Evolutionary conservation across 1,140 invertebrate genomes (phyloP), one percentile per base, ranked within the genome.

Genomic region (Pectinophora gossypiella): DNA sequence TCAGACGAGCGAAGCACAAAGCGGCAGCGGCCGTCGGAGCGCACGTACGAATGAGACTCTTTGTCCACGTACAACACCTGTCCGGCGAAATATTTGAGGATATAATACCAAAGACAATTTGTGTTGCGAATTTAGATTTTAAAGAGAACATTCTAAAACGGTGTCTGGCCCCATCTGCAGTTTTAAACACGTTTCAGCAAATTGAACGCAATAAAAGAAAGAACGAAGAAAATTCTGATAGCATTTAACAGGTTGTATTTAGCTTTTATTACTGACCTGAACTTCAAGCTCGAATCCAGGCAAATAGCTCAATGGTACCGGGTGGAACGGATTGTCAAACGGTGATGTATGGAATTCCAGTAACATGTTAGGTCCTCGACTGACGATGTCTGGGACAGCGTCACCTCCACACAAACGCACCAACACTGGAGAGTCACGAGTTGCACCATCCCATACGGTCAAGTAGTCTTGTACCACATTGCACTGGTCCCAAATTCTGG

Each of bases 381-480:
- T 94, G 60, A 95, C 90, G 54, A 96, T 94, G 75, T 95, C 93
- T 9, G 94, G 94, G 3, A 96, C 92, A 1, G 90, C 91, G 68
- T 95, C 94, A 2, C 94, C 94, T n/a, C 94, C 95, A 74, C 95
- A 96, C 44, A 96, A 88, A 54, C 94, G 89, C 3, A 95, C 92
- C 21, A 96, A 81, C 5, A 95, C 91, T 1, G 94, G 93, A 32
- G 93, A 93, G 16, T 90, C 89, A 10, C 90, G 89, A 1, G 91
- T 91, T n/a, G 91, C 90, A 0, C 95, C 95, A 68, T 96, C 95
- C 86, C 94, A 94, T 53, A 96, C 93, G 16, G 94, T 94, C 53
- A 95, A 82, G 74, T 94, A 94, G 83, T 95, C 94, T 76, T 94
- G 93, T 19, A 94, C 93, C 52, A 93, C 90, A 76, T 95, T 94